Evolutionary conservation across 1,140 invertebrate genomes (phyloP).

Genomic region (Helicoverpa armigera): DNA sequence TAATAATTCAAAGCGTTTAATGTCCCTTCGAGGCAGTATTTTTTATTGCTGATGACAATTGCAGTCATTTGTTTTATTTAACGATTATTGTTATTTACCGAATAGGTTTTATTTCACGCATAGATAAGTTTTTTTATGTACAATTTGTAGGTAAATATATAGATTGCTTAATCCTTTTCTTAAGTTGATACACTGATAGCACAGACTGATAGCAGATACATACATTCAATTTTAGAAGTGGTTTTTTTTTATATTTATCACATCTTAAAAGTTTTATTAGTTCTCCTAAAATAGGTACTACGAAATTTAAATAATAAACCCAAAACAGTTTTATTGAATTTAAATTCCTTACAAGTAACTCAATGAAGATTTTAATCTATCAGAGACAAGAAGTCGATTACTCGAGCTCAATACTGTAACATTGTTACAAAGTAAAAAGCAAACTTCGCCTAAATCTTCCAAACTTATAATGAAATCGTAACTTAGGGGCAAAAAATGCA

Average conservation of each 20-base stretch:
- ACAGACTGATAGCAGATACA: no score
- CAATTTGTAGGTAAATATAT: no score
- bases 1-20: no score
- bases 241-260: no score
- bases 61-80: background rate
- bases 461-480: constrained; percentile 46
- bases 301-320: no score
- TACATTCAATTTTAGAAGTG: no score
- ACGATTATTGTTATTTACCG: background rate
- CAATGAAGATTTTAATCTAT: constrained; percentile 8
- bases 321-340: background rate
- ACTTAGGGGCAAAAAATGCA: constrained; percentile 9
- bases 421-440: constrained; percentile 22
- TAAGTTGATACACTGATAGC: no score
- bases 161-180: no score
- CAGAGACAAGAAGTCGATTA: constrained; percentile 25
- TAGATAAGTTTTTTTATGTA: background rate
- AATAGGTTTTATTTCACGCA: background rate
- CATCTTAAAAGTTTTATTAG: no score
- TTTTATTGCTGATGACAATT: background rate
- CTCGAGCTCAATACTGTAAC: constrained; percentile 22
- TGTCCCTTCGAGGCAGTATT: background rate
- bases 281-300: no score
- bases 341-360: background rate
- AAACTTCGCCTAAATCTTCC: constrained; percentile 15